A percentile compares a stretch with the other conserved stretches of the same genome.
Evolutionary conservation across 2,797 vertebrate species (phyloP).

Genomic region (Amblyopsis hoosieri): DNA sequence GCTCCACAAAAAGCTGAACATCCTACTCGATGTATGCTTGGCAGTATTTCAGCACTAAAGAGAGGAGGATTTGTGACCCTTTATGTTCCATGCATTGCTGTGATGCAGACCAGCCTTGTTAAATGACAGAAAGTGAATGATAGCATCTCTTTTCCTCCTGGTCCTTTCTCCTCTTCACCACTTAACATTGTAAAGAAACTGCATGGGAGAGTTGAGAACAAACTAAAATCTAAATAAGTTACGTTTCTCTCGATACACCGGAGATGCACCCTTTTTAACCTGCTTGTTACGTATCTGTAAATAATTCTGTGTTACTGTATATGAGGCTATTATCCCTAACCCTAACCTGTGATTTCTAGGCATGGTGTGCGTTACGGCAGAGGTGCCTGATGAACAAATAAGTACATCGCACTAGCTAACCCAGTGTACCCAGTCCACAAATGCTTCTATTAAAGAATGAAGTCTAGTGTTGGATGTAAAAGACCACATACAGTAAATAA

Average conservation of each 20-base stretch:
- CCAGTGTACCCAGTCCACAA: constrained; percentile 20
- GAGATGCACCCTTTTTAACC: constrained; percentile 44
- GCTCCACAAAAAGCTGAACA: constrained; percentile 28
- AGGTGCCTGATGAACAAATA: constrained; percentile 44
- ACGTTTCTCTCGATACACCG: constrained; percentile 35
- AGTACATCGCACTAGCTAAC: constrained; percentile 32
- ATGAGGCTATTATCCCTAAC: constrained; percentile 39
- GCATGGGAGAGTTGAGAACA: constrained; percentile 69
- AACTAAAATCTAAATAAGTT: constrained; percentile 32
- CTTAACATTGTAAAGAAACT: constrained; percentile 50
- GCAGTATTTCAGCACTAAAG: constrained; percentile 16
- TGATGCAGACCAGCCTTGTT: constrained; percentile 49
- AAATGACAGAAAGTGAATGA: constrained; percentile 36
- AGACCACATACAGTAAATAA: constrained; percentile 29
- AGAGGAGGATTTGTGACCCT: constrained; percentile 10
- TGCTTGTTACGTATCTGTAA: constrained; percentile 69
- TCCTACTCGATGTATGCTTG: constrained; percentile 32
- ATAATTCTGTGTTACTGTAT: constrained; percentile 64
- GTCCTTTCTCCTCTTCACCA: constrained; percentile 26
- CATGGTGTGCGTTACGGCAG: constrained; percentile 53
- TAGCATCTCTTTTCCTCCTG: constrained; percentile 31
- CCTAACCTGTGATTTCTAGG: constrained; percentile 36
- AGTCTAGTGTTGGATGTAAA: constrained; percentile 43
- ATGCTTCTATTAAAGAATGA: constrained; percentile 37
- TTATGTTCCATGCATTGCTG: constrained; percentile 13